Evolutionary conservation across 2,797 vertebrate species (phyloP).

Genomic region (Xerus rutilus): DNA sequence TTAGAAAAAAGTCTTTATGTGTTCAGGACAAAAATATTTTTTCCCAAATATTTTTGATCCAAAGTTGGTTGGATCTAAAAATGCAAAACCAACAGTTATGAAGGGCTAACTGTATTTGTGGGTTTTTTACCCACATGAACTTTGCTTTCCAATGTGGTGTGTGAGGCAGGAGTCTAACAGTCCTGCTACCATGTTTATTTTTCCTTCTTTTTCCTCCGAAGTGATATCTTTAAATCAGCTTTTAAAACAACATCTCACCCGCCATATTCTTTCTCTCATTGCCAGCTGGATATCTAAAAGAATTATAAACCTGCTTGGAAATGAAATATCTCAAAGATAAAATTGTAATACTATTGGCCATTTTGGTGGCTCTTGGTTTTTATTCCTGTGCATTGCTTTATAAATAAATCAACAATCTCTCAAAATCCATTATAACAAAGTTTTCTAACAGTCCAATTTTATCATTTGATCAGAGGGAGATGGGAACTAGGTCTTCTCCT

Average conservation of each 20-base stretch:
- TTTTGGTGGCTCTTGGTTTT: conserved; percentile 20
- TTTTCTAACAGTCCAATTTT: conserved; percentile 29
- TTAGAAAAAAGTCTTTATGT: neutral
- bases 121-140: conserved; percentile 57
- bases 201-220: conserved; percentile 45
- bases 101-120: conserved; percentile 22
- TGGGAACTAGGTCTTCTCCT: neutral
- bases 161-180: conserved; percentile 53
- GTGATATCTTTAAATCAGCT: conserved; percentile 20
- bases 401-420: conserved; percentile 45
- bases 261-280: neutral
- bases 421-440: conserved; percentile 28
- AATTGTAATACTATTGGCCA: conserved; percentile 4
- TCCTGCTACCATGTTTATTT: neutral
- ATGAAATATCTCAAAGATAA: conserved; percentile 64
- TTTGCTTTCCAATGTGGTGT: conserved; percentile 54
- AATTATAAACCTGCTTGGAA: conserved; percentile 51
- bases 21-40: neutral
- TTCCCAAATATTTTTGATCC: neutral
- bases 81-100: neutral
- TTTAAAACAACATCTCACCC: neutral
- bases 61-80: neutral
- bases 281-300: conserved; percentile 54
- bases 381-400: conserved; percentile 20
- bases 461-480: conserved; percentile 6